phyloP scores from a whole-genome alignment of 2,113 vertebrate species.

The Albula goreensis region DNA sequence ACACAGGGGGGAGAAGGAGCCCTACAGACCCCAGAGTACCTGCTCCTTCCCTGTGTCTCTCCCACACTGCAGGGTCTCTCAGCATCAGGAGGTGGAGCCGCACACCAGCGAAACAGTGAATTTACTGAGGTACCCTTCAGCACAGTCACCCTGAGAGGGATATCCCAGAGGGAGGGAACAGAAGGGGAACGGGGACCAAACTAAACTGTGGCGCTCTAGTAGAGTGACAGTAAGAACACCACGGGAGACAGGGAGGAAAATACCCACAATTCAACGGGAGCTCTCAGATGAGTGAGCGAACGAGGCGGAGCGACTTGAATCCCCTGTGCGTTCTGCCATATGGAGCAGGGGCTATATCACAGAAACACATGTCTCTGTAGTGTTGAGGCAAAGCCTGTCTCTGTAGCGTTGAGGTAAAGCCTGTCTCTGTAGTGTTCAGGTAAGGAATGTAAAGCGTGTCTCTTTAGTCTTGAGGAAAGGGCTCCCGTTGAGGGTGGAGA shows the following conservation, averaged over 20 bases:
- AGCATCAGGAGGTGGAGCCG: background rate
- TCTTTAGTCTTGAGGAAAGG: constrained; percentile 9
- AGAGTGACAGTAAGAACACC: background rate
- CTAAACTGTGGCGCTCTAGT: background rate
- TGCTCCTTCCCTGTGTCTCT: background rate
- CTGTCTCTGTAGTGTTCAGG: too few species aligned
- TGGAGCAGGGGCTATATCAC: background rate
- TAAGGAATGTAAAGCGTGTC: too few species aligned
- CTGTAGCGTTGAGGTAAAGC: too few species aligned
- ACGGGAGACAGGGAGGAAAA: background rate
- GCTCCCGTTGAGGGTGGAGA: background rate
- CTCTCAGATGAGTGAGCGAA: background rate
- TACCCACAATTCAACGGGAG: background rate
- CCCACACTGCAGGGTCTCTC: background rate
- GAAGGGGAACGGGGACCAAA: background rate
- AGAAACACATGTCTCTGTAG: background rate
- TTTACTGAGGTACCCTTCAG: background rate
- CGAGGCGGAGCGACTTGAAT: background rate
- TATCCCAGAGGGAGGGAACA: background rate
- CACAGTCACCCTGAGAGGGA: background rate
- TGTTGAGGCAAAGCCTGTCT: background rate
- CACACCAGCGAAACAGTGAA: background rate
- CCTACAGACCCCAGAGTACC: too few species aligned
- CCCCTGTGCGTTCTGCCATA: background rate
- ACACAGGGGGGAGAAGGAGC: too few species aligned